Evolutionary conservation across 2,888 invertebrate genomes (phyloP), one percentile per base, ranked within the genome.

Genomic region (Nyleta sp.): DNA sequence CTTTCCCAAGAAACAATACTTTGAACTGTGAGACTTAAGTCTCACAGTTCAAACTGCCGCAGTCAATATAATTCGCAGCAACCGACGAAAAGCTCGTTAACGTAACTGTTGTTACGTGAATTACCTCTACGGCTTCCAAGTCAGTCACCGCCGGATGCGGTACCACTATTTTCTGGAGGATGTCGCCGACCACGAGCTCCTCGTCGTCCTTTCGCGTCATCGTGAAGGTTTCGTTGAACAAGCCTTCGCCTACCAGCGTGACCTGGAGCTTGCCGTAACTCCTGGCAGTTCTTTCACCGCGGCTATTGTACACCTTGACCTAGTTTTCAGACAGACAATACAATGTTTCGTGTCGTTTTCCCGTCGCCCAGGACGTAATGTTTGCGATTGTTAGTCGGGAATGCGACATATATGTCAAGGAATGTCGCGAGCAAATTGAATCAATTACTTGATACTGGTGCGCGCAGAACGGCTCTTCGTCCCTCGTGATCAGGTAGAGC

Each of bases 381-480:
- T 28, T n/a, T n/a, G n/a, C n/a, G n/a, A n/a, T n/a, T n/a, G n/a
- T n/a, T n/a, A n/a, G n/a, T n/a, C n/a, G n/a, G n/a, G n/a, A n/a
- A n/a, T n/a, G n/a, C n/a, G n/a, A n/a, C n/a, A n/a, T n/a, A n/a
- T n/a, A n/a, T n/a, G n/a, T n/a, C n/a, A n/a, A n/a, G n/a, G n/a
- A n/a, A n/a, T n/a, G n/a, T n/a, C n/a, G n/a, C n/a, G n/a, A n/a
- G n/a, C n/a, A n/a, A n/a, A n/a, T n/a, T n/a, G n/a, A n/a, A n/a
- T n/a, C n/a, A 35, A 55, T 59, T 75, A 84, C 85, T 65, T 87
- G 87, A 87, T 96, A 97, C 87, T 98, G 97, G 91, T 97, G 96
- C 0, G 97, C 97, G 91, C 98, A 98, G 90, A 97, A 98, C 0
- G 98, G 98, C 89, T 97, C 96, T 87, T 96, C 96, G 80, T 97